A percentile compares a stretch with the other conserved stretches of the same genome.
phyloP scores from a whole-genome alignment of 2,797 vertebrate species.

The Morus bassanus region DNA sequence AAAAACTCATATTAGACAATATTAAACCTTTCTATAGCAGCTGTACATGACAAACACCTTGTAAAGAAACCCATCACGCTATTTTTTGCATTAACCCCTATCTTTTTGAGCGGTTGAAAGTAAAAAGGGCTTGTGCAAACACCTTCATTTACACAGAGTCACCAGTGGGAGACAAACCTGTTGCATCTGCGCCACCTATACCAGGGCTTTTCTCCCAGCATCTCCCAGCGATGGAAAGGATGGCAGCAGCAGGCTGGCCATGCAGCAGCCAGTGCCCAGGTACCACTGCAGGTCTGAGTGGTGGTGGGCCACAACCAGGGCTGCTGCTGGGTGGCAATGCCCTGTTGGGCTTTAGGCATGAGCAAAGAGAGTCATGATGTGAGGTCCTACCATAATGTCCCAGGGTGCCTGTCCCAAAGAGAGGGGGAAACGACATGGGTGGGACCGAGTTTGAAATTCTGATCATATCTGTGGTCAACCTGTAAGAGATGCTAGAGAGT shows the following conservation, averaged over 20 bases:
- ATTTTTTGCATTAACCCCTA: neutral
- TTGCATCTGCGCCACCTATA: neutral
- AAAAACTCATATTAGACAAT: neutral
- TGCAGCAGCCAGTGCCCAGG: neutral
- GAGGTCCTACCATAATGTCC: neutral
- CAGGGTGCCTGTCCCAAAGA: neutral
- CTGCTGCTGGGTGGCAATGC: neutral
- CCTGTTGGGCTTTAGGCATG: accelerated
- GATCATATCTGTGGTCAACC: neutral
- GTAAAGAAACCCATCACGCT: accelerated
- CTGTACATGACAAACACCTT: neutral
- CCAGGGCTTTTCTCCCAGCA: neutral
- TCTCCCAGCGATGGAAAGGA: neutral
- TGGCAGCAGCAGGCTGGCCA: neutral
- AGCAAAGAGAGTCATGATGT: neutral
- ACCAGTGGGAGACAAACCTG: neutral
- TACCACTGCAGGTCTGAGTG: neutral
- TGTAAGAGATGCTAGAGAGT: neutral
- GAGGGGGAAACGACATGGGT: neutral
- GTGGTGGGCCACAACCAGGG: neutral
- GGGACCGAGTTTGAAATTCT: neutral
- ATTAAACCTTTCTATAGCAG: neutral
- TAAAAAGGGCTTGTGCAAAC: neutral
- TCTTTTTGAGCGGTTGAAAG: neutral
- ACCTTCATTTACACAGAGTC: neutral